Evolutionary conservation across 2,888 invertebrate genomes (phyloP).

Genomic region (Tetropium fuscum): DNA sequence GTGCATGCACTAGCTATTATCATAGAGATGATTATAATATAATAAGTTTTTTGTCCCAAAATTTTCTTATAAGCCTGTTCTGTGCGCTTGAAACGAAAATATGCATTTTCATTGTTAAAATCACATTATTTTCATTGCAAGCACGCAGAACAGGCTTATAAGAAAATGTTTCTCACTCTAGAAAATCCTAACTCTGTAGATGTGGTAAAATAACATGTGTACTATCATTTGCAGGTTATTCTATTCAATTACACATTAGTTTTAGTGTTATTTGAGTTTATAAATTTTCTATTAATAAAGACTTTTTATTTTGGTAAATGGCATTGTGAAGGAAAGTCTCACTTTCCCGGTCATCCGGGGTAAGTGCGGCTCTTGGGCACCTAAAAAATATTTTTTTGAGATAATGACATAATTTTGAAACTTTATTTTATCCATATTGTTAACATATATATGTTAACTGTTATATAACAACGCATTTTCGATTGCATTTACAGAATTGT

Average conservation of each 20-base stretch:
- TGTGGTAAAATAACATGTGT: neutral
- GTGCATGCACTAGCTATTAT: no score
- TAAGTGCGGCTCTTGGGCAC: neutral
- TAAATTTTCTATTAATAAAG: neutral
- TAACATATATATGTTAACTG: neutral
- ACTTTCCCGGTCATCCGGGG: slow-evolving; percentile 1
- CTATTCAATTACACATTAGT: slow-evolving; percentile 1
- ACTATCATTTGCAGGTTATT: slow-evolving; percentile 1
- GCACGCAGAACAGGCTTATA: no score
- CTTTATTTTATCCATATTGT: neutral
- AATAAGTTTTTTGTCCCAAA: no score
- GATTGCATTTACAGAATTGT: neutral
- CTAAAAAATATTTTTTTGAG: neutral
- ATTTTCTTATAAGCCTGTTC: no score
- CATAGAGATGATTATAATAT: no score
- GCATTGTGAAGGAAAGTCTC: neutral
- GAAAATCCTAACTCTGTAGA: neutral
- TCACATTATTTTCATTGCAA: no score
- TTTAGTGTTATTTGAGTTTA: neutral
- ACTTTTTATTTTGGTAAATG: neutral
- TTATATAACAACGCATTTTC: slow-evolving; percentile 2
- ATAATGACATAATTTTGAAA: neutral
- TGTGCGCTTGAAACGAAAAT: no score
- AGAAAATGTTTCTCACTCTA: no score
- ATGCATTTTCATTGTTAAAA: no score